A percentile compares a stretch with the other conserved stretches of the same genome.
Conservation (phyloP, 35 echinoderm and acorn worm genomes). For the Strongylocentrotus purpuratus region DNA sequence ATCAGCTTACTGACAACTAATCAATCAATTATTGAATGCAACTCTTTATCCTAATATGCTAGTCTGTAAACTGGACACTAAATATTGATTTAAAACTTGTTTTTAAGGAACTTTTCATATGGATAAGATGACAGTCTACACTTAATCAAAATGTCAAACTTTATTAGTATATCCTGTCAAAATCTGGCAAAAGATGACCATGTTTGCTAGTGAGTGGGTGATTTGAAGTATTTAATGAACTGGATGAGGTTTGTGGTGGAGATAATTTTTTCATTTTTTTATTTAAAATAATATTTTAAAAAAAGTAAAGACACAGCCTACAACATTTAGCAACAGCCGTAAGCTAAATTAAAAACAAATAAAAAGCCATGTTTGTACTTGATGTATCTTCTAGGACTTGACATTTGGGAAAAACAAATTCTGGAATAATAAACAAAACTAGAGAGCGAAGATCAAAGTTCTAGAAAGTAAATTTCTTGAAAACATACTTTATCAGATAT, state of each 20-base stretch:
- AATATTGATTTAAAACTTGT: not conserved
- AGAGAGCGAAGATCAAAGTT: no score
- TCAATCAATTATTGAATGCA: not conserved
- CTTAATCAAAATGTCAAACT: not conserved
- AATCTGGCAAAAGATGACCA: not conserved
- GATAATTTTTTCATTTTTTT: not conserved
- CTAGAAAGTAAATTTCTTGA: no score
- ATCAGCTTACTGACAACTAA: not conserved
- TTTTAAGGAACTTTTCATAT: not conserved
- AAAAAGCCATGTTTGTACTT: not conserved
- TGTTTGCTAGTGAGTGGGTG: not conserved
- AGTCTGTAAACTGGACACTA: not conserved
- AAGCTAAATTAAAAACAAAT: not conserved
- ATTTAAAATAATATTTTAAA: not conserved
- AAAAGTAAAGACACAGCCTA: no score
- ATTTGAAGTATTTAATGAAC: not conserved
- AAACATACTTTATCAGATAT: no score
- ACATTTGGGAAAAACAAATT: no score
- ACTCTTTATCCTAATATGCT: not conserved
- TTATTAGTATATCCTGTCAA: not conserved
- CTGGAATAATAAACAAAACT: no score
- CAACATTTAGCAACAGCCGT: no score
- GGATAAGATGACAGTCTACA: not conserved
- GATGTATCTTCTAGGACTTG: no score
- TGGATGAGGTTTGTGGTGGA: not conserved